Percentiles rank a stretch among this genome's conserved stretches.
These are phyloP conservation scores for Papilio polytes DNA, from an alignment of 1,140 invertebrate genomes.

Conservation along the genomic window DNA sequence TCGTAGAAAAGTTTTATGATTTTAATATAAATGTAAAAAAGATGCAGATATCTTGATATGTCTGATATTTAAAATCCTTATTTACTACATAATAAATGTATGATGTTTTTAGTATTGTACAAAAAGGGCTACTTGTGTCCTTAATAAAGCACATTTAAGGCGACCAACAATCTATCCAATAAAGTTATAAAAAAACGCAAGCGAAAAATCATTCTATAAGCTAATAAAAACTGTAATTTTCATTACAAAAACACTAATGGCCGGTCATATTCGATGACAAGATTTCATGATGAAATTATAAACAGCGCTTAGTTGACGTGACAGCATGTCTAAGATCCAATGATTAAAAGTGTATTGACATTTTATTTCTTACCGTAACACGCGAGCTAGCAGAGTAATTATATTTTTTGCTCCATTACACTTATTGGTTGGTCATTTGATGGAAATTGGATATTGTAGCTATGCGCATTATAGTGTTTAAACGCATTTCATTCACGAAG, in stretches of 20 bases:
- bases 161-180: neutral
- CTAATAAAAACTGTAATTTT: neutral
- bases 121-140: neutral
- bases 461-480: constrained; percentile 18
- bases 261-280: constrained; percentile 9
- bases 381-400: neutral
- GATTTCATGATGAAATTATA: constrained; percentile 23
- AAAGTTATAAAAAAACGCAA: constrained; percentile 8
- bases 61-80: too few relatives aligned
- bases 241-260: constrained; percentile 13
- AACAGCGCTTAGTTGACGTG: constrained; percentile 14
- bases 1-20: neutral
- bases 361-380: constrained; percentile 21
- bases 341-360: constrained; percentile 27
- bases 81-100: neutral
- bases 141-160: neutral
- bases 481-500: neutral
- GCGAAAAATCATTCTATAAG: neutral
- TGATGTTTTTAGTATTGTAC: too few relatives aligned
- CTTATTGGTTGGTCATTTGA: constrained; percentile 27
- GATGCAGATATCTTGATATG: too few relatives aligned
- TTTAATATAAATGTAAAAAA: too few relatives aligned
- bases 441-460: constrained; percentile 15
- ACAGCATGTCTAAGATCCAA: neutral
- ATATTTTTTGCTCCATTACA: constrained; percentile 13